phyloP scores from a whole-genome alignment of 2,888 invertebrate genomes.

The Temnothorax unifasciatus region DNA sequence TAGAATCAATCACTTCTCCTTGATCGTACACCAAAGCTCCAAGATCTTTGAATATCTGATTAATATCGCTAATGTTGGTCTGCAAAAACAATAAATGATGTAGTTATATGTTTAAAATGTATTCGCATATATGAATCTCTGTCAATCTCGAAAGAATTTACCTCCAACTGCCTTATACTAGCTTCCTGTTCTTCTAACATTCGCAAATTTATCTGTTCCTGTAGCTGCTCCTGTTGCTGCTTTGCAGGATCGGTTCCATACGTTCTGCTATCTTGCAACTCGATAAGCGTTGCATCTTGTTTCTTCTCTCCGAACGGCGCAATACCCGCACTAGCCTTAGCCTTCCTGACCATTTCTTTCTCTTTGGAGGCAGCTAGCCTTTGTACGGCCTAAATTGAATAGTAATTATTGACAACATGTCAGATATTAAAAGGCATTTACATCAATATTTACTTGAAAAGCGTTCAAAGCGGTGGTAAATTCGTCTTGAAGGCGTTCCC shows the following conservation, averaged over 20 bases:
- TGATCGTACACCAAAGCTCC: conserved; percentile 98
- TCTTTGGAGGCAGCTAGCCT: conserved; percentile 96
- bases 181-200: conserved; percentile 96
- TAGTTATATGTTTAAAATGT: not conserved
- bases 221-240: conserved; percentile 91
- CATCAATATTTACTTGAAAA: conserved; percentile 89
- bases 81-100: conserved; percentile 85
- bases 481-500: conserved; percentile 96
- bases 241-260: conserved; percentile 78
- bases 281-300: conserved; percentile 88
- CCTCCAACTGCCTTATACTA: conserved; percentile 96
- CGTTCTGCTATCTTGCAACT: conserved; percentile 89
- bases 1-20: conserved; percentile 97
- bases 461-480: conserved; percentile 95
- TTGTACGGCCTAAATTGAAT: conserved; percentile 88
- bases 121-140: not conserved
- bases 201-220: conserved; percentile 94
- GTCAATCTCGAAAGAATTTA: conserved; percentile 83
- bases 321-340: conserved; percentile 89
- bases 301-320: conserved; percentile 87
- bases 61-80: conserved; percentile 97
- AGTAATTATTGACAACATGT: conserved; percentile 11
- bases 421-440: not conserved
- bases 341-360: conserved; percentile 94
- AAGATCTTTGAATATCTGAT: conserved; percentile 98